Evolutionary conservation across 2,797 vertebrate species (phyloP).

Genomic region (Thaleichthys pacificus): DNA sequence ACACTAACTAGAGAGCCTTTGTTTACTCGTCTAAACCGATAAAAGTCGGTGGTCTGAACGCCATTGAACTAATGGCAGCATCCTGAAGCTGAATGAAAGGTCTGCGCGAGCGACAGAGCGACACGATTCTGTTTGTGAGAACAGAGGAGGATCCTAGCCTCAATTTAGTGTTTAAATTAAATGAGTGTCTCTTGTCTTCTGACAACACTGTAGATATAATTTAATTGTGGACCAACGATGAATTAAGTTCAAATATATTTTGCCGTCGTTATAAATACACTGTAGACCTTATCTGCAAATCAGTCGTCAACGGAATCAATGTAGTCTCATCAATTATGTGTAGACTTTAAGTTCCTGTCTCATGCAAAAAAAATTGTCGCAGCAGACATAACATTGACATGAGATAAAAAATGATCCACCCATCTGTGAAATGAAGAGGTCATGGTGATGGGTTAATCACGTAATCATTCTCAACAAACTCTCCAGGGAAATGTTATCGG

Average conservation of each 20-base stretch:
- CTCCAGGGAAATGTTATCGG: slow-evolving; percentile 21
- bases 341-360: too few relatives aligned
- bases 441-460: slow-evolving; percentile 14
- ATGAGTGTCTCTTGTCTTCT: neutral
- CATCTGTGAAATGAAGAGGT: neutral
- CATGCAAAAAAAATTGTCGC: neutral
- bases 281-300: too few relatives aligned
- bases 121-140: slow-evolving; percentile 10
- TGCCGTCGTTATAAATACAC: too few relatives aligned
- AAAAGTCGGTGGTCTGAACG: slow-evolving; percentile 27
- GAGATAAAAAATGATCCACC: neutral
- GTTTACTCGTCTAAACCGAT: slow-evolving; percentile 36
- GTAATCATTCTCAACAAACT: slow-evolving; percentile 18
- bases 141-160: neutral
- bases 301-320: too few relatives aligned
- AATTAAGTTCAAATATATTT: too few relatives aligned
- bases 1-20: slow-evolving; percentile 47
- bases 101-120: slow-evolving; percentile 11
- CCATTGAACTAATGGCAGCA: slow-evolving; percentile 60
- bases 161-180: neutral
- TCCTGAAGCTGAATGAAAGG: slow-evolving; percentile 43
- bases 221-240: too few relatives aligned
- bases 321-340: too few relatives aligned
- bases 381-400: neutral
- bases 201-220: too few relatives aligned